Evolutionary conservation across 37 sponge, comb jelly and placozoan genomes (phyloP), one percentile per base, ranked within the genome.

Genomic region (Oopsacas minuta): DNA sequence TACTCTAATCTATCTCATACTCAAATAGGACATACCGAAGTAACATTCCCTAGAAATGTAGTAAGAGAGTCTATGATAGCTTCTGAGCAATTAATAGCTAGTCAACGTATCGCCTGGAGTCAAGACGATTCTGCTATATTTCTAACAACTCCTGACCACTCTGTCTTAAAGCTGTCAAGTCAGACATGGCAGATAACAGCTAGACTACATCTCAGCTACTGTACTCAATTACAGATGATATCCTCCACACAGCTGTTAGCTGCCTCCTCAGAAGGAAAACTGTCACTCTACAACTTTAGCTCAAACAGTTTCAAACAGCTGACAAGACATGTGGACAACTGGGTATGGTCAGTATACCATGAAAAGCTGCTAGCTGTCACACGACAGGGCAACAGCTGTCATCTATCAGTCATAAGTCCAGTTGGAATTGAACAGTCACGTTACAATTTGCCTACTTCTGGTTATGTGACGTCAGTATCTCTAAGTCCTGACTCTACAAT

Each of bases 31-130:
- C 75, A 61, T 34, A 61, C 75, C 32, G 75, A 61, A 3, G 75
- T 61, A 5, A 20, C 28, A 7, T 61, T 61, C 22, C 75, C 75
- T 12, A 10, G 75, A n/a, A 10, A 61, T n/a, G 75, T 61, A 34
- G 75, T 61, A 5, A 10, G 75, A 7, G 32, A n/a, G 28, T 61
- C 75, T 12, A 5, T 61, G 28, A 5, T 61, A 25, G 28, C 75
- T 12, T 61, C 75, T 3, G 75, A 61, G 75, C 7, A n/a, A 34
- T 5, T 7, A 7, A 61, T 5, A 3, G 28, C 75, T 5, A 61
- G 75, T n/a, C 75, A 61, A 12, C 75, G 75, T 34, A 12, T 61
- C 17, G 75, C 75, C 75, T 61, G 75, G 75, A 61, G 75, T 61
- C 75, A 25, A 3, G 75, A 61, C 75, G 75, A 61, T 34, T 61